Conservation (phyloP, 2,888 invertebrate species). For the Gnatocerus cornutus region DNA sequence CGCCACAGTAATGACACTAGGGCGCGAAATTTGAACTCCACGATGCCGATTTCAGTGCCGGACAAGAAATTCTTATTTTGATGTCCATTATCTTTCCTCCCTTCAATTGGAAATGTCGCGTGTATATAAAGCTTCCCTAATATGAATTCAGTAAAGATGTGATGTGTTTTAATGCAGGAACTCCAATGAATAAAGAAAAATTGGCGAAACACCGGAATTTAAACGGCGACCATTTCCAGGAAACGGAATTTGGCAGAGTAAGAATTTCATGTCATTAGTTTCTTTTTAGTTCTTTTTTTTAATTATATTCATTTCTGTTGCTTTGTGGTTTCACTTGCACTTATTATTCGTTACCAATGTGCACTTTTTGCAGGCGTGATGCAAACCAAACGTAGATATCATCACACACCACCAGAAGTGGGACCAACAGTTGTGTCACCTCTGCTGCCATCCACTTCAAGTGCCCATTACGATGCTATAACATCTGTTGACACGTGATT, state of each 20-base stretch:
- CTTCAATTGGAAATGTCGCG: conserved; percentile 8
- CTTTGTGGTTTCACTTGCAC: too few relatives aligned
- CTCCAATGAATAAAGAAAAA: conserved; percentile 88
- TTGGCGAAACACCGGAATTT: conserved; percentile 84
- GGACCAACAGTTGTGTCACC: conserved; percentile 64
- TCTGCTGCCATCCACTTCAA: conserved; percentile 67
- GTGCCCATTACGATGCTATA: conserved; percentile 69
- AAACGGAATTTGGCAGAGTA: conserved; percentile 88
- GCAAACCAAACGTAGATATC: conserved; percentile 68
- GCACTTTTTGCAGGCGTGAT: conserved; percentile 72
- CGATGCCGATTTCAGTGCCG: neutral
- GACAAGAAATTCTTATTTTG: conserved; percentile 45
- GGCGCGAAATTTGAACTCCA: too few relatives aligned
- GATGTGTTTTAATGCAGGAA: conserved; percentile 74
- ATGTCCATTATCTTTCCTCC: conserved; percentile 21
- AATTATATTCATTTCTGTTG: conserved; percentile 17
- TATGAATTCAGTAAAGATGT: conserved; percentile 48
- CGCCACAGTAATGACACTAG: too few relatives aligned
- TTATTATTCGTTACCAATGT: neutral
- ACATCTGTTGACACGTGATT: conserved; percentile 54
- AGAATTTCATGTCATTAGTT: conserved; percentile 72
- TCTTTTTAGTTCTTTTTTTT: conserved; percentile 46
- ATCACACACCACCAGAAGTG: conserved; percentile 41
- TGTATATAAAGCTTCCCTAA: too few relatives aligned
- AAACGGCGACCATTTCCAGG: conserved; percentile 82